Evolutionary conservation across 2,113 vertebrate genomes (phyloP).

Genomic region (Phaetusa simplex): DNA sequence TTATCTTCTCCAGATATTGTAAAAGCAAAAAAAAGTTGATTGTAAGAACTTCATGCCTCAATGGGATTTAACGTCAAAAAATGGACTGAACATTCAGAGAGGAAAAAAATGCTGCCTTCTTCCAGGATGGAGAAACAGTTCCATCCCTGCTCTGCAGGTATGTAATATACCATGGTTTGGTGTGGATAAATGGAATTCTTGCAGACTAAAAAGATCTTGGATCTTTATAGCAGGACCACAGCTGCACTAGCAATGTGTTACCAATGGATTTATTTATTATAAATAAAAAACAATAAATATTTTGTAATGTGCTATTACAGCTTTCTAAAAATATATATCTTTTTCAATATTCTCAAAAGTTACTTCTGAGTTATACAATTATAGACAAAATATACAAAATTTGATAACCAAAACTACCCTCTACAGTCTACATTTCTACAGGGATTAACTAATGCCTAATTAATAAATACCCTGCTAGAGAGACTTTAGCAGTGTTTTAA

Average conservation of each 20-base stretch:
- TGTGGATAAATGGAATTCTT: not conserved
- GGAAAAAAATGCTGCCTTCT: not conserved
- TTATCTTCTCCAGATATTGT: not conserved
- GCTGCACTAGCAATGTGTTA: not conserved
- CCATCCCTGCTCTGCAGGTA: not conserved
- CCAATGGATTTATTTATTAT: not conserved
- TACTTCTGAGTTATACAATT: not conserved
- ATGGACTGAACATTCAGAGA: not conserved
- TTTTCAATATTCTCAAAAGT: not conserved
- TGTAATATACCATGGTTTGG: not conserved
- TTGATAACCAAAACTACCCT: not conserved
- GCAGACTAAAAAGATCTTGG: not conserved
- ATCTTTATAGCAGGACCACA: not conserved
- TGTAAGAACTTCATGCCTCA: not conserved
- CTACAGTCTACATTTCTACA: not conserved
- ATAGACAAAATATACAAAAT: not conserved
- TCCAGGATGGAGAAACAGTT: not conserved
- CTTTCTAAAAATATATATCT: slow-evolving; percentile 13
- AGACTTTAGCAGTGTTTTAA: not conserved
- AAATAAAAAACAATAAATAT: slow-evolving; percentile 26
- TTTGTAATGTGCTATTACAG: not conserved
- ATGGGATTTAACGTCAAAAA: not conserved
- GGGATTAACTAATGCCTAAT: not conserved
- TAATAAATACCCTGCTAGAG: not conserved
- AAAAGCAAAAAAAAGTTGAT: not conserved